phyloP scores from a whole-genome alignment of 2,113 vertebrate genomes.

The Mellivora capensis region DNA sequence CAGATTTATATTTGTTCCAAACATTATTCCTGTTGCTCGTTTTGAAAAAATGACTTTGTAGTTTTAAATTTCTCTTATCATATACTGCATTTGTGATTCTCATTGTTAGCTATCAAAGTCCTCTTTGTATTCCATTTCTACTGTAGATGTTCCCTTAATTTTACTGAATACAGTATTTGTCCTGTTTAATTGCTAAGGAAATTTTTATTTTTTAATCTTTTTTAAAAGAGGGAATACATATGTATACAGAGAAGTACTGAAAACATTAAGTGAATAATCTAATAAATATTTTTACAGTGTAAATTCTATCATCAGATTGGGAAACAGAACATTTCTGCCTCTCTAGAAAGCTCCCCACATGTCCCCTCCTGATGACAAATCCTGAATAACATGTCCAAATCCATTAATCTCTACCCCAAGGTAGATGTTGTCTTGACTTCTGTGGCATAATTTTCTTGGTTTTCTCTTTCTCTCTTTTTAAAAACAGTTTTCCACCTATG shows the following conservation, averaged over 20 bases:
- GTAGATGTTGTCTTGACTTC: neutral
- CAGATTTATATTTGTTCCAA: neutral
- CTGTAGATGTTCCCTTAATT: neutral
- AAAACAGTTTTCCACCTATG: conserved; percentile 16
- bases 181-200: neutral
- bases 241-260: neutral
- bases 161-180: conserved; percentile 23
- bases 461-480: neutral
- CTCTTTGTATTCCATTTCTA: neutral
- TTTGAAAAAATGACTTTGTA: neutral
- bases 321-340: neutral
- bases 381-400: neutral
- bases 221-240: neutral
- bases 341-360: neutral
- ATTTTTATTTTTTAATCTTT: neutral
- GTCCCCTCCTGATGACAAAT: neutral
- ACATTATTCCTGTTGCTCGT: neutral
- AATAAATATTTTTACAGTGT: neutral
- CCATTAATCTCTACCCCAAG: neutral
- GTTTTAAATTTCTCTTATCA: conserved; percentile 11
- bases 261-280: neutral
- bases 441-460: neutral
- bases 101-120: neutral
- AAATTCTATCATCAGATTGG: neutral
- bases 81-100: neutral